These are phyloP conservation scores for Mesitornis unicolor DNA, from an alignment of 2,113 vertebrate genomes.

Conservation along the genomic window DNA sequence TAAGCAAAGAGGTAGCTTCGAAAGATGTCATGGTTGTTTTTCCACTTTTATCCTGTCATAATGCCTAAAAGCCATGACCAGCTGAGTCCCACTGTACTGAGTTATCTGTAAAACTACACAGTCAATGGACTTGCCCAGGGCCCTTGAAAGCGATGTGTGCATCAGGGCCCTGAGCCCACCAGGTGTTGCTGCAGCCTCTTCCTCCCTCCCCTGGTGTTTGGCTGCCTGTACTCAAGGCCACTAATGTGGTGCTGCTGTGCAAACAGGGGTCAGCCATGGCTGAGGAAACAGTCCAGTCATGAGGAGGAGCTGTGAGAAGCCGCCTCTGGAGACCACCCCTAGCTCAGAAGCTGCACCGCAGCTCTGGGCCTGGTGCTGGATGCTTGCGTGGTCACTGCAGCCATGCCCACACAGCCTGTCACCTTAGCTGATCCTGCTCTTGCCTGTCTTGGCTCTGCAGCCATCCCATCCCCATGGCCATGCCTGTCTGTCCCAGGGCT, in stretches of 20 bases:
- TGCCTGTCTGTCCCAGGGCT: neutral
- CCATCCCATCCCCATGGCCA: neutral
- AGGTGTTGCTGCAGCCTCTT: neutral
- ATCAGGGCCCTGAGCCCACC: neutral
- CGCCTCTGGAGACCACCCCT: neutral
- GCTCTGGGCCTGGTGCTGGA: accelerated
- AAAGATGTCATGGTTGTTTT: neutral
- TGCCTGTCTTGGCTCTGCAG: neutral
- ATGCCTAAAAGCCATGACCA: neutral
- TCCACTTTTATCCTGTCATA: neutral
- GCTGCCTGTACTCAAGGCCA: neutral
- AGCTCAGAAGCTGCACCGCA: neutral
- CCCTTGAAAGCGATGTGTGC: neutral
- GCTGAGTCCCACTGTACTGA: neutral
- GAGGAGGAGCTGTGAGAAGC: neutral
- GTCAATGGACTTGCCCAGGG: neutral
- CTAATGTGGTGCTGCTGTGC: neutral
- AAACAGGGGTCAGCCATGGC: neutral
- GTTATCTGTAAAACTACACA: neutral
- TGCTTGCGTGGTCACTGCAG: neutral
- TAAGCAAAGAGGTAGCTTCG: neutral
- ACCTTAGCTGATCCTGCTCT: neutral
- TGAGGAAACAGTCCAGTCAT: neutral
- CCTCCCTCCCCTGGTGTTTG: neutral
- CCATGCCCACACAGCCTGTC: neutral